Conservation (phyloP, 2,797 vertebrate species). For the Dendrocincla fuliginosa region DNA sequence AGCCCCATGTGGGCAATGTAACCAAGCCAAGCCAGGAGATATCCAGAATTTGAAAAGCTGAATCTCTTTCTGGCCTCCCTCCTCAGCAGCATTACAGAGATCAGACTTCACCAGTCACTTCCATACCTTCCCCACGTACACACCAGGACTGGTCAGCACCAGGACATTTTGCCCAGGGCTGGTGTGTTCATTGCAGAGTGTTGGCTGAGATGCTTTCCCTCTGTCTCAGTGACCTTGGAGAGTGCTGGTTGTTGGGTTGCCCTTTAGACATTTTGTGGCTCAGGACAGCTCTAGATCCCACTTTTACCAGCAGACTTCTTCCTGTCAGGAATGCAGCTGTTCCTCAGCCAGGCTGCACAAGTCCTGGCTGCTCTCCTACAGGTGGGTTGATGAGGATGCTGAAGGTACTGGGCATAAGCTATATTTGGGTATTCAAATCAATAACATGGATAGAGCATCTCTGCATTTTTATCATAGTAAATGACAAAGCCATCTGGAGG, state of each 20-base stretch:
- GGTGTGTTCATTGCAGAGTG: rapidly evolving
- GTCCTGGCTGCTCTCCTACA: background rate
- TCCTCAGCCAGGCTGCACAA: background rate
- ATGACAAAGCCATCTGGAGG: background rate
- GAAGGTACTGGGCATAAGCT: background rate
- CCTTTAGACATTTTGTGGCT: background rate
- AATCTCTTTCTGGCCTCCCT: background rate
- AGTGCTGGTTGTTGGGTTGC: background rate
- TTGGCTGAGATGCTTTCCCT: background rate
- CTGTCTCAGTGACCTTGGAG: background rate
- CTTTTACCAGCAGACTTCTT: background rate
- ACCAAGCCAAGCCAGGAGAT: background rate
- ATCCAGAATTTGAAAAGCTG: background rate
- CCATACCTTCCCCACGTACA: background rate
- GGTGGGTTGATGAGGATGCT: background rate
- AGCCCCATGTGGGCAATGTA: background rate
- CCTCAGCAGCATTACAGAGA: background rate
- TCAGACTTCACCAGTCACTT: background rate
- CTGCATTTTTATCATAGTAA: background rate
- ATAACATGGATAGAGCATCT: background rate
- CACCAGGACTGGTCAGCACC: background rate
- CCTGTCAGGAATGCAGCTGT: background rate
- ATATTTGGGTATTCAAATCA: background rate
- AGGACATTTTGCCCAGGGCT: background rate
- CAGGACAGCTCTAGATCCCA: background rate